These are phyloP conservation scores for Tragopan temminckii DNA, from an alignment of 2,797 vertebrate species.

Conservation along the genomic window DNA sequence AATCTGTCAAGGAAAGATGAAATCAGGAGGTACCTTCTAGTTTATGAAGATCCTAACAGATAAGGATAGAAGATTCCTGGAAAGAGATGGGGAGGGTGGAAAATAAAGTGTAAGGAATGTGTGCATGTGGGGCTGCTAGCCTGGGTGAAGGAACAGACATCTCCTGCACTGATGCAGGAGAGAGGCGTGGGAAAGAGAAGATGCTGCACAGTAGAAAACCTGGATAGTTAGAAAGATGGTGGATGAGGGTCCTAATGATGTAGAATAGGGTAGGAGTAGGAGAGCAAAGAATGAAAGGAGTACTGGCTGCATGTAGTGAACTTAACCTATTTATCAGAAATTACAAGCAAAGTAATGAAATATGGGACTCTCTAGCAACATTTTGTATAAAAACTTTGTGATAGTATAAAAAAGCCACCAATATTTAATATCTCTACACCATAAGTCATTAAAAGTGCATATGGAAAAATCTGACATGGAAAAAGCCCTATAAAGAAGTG, in stretches of 20 bases:
- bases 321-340: background rate
- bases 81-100: background rate
- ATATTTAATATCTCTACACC: background rate
- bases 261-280: rapidly evolving
- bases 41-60: rapidly evolving
- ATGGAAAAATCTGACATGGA: background rate
- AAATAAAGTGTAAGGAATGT: background rate
- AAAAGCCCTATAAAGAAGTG: background rate
- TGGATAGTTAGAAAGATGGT: background rate
- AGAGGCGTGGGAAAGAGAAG: background rate
- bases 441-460: background rate
- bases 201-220: background rate
- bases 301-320: background rate
- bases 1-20: background rate
- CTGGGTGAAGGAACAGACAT: background rate
- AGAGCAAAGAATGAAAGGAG: background rate
- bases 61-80: background rate
- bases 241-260: background rate
- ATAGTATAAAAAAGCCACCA: background rate
- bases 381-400: background rate
- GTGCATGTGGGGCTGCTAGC: rapidly evolving
- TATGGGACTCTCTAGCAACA: background rate
- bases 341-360: background rate
- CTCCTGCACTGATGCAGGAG: background rate
- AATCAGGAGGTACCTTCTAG: background rate